These are phyloP conservation scores for Drepanosiphum platanoidis DNA, from an alignment of 2,888 invertebrate genomes.

Conservation along the genomic window DNA sequence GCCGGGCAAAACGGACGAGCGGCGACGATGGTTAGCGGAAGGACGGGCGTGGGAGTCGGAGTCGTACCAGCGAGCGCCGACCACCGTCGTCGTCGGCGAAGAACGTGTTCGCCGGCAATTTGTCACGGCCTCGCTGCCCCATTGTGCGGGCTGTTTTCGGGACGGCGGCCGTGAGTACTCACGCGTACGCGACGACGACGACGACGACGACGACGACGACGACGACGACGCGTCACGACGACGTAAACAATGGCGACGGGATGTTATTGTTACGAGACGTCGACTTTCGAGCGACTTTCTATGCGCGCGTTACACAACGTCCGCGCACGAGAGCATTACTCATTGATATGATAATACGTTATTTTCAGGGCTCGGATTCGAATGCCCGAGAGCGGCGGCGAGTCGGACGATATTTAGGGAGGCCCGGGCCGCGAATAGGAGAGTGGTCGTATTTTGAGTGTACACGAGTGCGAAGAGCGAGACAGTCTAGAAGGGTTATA, in stretches of 20 bases:
- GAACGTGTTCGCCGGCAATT: slow-evolving; percentile 44
- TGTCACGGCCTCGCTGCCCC: slow-evolving; percentile 14
- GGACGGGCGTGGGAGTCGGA: not conserved
- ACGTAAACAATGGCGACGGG: slow-evolving; percentile 11
- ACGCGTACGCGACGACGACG: not conserved
- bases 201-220: too few relatives aligned
- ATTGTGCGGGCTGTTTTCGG: not conserved
- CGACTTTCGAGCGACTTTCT: not conserved
- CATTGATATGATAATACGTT: not conserved
- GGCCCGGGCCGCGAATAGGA: too few relatives aligned
- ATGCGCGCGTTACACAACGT: not conserved
- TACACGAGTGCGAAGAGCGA: too few relatives aligned
- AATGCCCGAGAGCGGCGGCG: too few relatives aligned
- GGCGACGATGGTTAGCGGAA: not conserved
- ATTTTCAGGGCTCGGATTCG: too few relatives aligned
- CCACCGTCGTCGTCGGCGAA: not conserved
- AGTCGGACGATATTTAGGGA: too few relatives aligned
- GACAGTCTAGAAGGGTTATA: too few relatives aligned
- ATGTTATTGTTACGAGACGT: not conserved
- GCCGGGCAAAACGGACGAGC: not conserved
- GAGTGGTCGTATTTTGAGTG: too few relatives aligned
- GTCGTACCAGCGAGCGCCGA: slow-evolving; percentile 44
- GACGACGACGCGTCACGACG: too few relatives aligned
- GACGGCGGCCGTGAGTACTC: not conserved
- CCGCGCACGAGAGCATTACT: not conserved